Conservation (phyloP, 2,113 vertebrate genomes). For the Sylvia atricapilla region DNA sequence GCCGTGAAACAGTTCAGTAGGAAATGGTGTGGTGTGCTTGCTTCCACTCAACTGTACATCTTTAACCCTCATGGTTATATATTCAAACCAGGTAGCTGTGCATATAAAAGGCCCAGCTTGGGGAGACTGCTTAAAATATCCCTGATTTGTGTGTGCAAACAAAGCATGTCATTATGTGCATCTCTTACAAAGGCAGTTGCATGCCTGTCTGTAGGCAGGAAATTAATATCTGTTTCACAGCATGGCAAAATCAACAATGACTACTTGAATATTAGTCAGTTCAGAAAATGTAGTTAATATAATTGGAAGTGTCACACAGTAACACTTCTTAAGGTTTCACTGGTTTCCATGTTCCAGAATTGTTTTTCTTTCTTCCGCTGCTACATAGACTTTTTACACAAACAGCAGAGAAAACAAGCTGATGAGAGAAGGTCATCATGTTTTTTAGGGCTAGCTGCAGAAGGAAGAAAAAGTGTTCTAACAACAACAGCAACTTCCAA, state of each 20-base stretch:
- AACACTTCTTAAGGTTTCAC: background rate
- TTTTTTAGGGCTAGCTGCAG: background rate
- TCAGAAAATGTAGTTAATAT: background rate
- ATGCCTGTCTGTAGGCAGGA: background rate
- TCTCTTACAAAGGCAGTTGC: background rate
- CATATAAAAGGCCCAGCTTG: background rate
- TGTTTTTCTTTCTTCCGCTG: background rate
- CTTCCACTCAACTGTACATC: background rate
- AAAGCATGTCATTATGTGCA: background rate
- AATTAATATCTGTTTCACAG: background rate
- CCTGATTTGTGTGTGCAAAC: background rate
- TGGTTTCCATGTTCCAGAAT: background rate
- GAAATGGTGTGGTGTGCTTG: background rate
- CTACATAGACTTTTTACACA: background rate
- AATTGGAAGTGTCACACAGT: background rate
- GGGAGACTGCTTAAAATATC: background rate
- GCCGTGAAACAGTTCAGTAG: background rate
- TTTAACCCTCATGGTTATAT: background rate
- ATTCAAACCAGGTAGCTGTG: background rate
- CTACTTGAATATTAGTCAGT: background rate
- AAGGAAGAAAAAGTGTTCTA: background rate
- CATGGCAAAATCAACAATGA: background rate
- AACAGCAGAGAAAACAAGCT: background rate
- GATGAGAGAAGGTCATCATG: background rate
- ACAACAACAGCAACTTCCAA: background rate